Evolutionary conservation across 2,888 invertebrate species (phyloP).

Genomic region (Athetis lepigone): DNA sequence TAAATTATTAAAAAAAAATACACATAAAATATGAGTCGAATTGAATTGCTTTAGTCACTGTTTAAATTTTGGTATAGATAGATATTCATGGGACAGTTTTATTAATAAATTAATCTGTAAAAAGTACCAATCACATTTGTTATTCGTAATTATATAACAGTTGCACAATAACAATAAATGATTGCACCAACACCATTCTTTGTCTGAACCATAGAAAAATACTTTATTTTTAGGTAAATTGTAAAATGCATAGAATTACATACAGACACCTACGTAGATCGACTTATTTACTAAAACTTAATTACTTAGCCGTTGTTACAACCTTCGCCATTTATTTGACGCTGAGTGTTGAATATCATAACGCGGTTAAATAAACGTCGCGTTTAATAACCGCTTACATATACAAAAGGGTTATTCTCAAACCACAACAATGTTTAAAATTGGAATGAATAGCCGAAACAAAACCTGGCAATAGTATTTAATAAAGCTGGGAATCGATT

Average conservation of each 20-base stretch:
- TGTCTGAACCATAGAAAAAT: conserved; percentile 12
- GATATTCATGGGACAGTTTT: not conserved
- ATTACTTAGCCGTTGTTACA: not conserved
- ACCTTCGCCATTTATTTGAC: not conserved
- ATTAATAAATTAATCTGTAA: conserved; percentile 2
- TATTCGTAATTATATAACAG: not conserved
- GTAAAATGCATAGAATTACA: conserved; percentile 36
- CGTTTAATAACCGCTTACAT: not conserved
- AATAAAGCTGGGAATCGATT: no score
- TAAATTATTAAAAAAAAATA: conserved; percentile 7
- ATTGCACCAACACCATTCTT: conserved; percentile 45
- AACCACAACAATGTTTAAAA: conserved; percentile 7
- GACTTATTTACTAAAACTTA: conserved; percentile 20
- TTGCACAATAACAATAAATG: not conserved
- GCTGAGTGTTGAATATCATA: not conserved
- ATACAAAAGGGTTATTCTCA: not conserved
- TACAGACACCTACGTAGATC: conserved; percentile 14
- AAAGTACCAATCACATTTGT: not conserved
- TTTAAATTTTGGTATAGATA: conserved; percentile 3
- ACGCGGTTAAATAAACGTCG: not conserved
- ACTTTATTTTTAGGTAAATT: conserved; percentile 14
- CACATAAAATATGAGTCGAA: conserved; percentile 5
- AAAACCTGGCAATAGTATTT: no score
- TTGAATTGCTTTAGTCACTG: not conserved
- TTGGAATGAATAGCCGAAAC: conserved; percentile 25